A percentile compares a stretch with the other conserved stretches of the same genome.
Conservation (phyloP, 2,113 vertebrate species). For the Dolichotis patagonum region DNA sequence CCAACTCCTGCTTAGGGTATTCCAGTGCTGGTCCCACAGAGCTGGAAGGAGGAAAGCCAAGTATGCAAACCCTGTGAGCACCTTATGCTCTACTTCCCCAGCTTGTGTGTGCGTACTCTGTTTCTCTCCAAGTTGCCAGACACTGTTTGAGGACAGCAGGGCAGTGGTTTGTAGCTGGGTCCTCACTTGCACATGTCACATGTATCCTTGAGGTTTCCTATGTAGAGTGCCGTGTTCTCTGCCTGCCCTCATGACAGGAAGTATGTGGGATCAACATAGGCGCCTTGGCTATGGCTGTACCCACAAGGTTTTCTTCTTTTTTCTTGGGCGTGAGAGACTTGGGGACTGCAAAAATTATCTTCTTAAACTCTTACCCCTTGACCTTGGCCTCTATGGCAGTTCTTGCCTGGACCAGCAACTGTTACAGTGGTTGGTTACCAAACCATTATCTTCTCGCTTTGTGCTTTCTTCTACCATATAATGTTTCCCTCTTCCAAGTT, state of each 20-base stretch:
- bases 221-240: accelerated
- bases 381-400: not conserved
- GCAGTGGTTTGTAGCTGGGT: not conserved
- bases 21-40: not conserved
- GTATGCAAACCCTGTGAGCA: not conserved
- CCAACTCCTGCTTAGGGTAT: not conserved
- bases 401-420: not conserved
- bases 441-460: not conserved
- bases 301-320: not conserved
- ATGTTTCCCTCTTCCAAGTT: not conserved
- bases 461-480: not conserved
- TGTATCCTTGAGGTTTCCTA: accelerated
- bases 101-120: accelerated
- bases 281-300: not conserved
- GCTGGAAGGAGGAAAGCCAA: not conserved
- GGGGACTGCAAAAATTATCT: not conserved
- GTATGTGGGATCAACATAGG: accelerated
- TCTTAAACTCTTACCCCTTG: not conserved
- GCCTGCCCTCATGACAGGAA: accelerated
- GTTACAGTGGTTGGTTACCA: not conserved
- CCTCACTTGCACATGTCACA: not conserved
- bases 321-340: accelerated
- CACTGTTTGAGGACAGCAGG: not conserved
- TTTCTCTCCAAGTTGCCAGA: not conserved
- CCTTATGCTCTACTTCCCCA: not conserved